phyloP scores from a whole-genome alignment of 2,113 vertebrate genomes.

The Myanophis thanlyinensis region DNA sequence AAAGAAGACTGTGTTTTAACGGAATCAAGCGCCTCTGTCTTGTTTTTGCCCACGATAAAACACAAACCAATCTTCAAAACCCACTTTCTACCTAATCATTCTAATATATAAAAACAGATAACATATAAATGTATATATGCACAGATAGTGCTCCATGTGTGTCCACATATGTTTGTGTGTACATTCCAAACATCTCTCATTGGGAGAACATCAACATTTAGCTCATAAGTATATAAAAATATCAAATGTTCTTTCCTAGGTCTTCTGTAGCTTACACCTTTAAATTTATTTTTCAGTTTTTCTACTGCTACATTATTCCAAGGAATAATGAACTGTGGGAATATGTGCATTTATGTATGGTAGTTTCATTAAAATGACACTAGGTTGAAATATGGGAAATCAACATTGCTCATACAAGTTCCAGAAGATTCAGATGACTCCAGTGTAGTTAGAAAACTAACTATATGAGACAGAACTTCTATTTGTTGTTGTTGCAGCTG shows the following conservation, averaged over 20 bases:
- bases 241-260: background rate
- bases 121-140: background rate
- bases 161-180: background rate
- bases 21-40: too few species aligned
- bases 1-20: too few species aligned
- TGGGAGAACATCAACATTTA: background rate
- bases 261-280: background rate
- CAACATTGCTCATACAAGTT: background rate
- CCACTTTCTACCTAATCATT: background rate
- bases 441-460: background rate
- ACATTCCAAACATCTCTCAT: background rate
- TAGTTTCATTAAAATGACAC: background rate
- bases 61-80: background rate
- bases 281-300: background rate
- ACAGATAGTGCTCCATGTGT: background rate
- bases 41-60: too few species aligned
- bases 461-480: background rate
- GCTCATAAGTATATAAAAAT: background rate
- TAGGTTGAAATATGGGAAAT: background rate
- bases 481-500: background rate
- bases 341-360: background rate
- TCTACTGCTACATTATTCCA: background rate
- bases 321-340: background rate
- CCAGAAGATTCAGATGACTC: background rate
- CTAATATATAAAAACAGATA: background rate